Evolutionary conservation across 2,888 invertebrate species (phyloP), one percentile per base, ranked within the genome.

Genomic region (Microplitis deprimator): DNA sequence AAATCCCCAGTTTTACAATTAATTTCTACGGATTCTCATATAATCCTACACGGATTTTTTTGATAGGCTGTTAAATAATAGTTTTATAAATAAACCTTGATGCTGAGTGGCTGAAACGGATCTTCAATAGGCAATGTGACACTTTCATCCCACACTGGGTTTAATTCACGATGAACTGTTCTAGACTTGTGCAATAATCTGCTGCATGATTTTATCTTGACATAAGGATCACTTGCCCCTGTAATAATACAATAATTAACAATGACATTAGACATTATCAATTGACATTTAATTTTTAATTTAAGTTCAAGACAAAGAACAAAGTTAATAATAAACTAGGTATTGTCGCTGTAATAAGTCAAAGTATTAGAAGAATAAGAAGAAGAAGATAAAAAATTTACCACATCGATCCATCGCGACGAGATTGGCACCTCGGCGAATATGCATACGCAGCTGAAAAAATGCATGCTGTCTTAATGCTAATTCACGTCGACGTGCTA

Each of bases 111-210:
- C 85, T 93, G 93, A 85, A 96, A 97, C 0, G 97, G 95, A 91
- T 98, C 97, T 90, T 97, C 97, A 79, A 98, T 93, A 68, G 97
- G 96, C 83, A 98, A 93, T 7, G 95, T 95, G 90, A 99, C 98
- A 84, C 94, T 95, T 90, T 99, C 99, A 88, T 99, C 98, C 99
- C 99, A 99, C n/a, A 95, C 93, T 0, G 99, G 99, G 91, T 98
- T 98, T 79, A 99, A 92, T 90, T 97, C 98, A 85, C 98, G 93
- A 90, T 96, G 96, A 79, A 99, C 95, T 76, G 96, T 99, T 88
- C 95, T 95, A 83, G 97, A 98, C 91, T 98, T 98, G 91, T 98
- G 96, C 83, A 98, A 92, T 82, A 97, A 91, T 80, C 96, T 93
- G 59, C 96, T 96, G 10, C 94, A 95, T 81, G 94, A 92, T 91